Percentiles rank a stretch among this genome's conserved stretches.
phyloP scores from a whole-genome alignment of 1,140 invertebrate genomes.

The Mycetomoellerius zeteki region DNA sequence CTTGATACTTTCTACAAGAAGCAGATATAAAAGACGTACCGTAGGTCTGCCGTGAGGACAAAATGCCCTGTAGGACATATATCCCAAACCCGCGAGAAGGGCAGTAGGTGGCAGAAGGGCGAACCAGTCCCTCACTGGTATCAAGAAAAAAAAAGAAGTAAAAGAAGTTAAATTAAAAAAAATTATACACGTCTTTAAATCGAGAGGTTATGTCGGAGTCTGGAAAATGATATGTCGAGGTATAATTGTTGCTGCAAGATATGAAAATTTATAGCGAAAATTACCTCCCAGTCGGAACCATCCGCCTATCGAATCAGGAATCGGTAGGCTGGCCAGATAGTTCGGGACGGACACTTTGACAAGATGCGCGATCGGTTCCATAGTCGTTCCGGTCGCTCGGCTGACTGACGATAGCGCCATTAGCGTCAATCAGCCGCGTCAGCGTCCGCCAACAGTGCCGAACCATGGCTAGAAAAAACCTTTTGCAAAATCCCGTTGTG shows the following conservation, averaged over 20 bases:
- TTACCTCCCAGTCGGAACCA: slow-evolving; percentile 93
- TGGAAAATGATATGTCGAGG: not conserved
- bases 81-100: slow-evolving; percentile 91
- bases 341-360: slow-evolving; percentile 92
- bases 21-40: slow-evolving; percentile 72
- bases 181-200: not conserved
- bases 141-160: not conserved
- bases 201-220: slow-evolving; percentile 12
- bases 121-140: slow-evolving; percentile 92
- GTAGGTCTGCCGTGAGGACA: slow-evolving; percentile 89
- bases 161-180: not conserved
- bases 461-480: not conserved
- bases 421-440: slow-evolving; percentile 15
- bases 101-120: slow-evolving; percentile 92
- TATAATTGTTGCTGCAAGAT: not conserved
- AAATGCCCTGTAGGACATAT: slow-evolving; percentile 91
- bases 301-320: slow-evolving; percentile 92
- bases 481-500: not conserved
- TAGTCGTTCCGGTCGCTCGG: slow-evolving; percentile 85
- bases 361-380: slow-evolving; percentile 91
- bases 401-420: slow-evolving; percentile 60
- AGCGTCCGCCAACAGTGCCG: not conserved
- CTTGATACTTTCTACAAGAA: slow-evolving; percentile 26
- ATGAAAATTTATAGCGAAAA: not conserved
- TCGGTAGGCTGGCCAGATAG: slow-evolving; percentile 92